phyloP scores from a whole-genome alignment of 1,140 invertebrate species.

The Drosophila teissieri region DNA sequence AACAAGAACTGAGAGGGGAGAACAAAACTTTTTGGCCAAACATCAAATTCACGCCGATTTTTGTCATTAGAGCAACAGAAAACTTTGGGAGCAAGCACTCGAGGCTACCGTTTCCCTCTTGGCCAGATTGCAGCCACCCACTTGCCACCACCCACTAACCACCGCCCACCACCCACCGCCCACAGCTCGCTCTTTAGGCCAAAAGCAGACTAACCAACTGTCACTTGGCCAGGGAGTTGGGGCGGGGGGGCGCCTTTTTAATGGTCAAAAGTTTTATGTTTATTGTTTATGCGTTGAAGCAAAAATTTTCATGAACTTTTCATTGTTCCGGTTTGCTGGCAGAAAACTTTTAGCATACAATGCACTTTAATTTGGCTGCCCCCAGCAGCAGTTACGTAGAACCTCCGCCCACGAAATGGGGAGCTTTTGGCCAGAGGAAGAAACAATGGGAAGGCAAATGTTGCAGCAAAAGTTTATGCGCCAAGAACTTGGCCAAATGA shows the following conservation, averaged over 20 bases:
- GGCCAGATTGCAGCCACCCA: background rate
- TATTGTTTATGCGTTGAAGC: slow-evolving; percentile 81
- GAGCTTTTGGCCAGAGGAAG: slow-evolving; percentile 36
- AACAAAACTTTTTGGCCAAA: slow-evolving; percentile 54
- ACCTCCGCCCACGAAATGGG: background rate
- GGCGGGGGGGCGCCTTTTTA: slow-evolving; percentile 62
- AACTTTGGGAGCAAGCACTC: slow-evolving; percentile 54
- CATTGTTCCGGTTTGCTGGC: slow-evolving; percentile 80
- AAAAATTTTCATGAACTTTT: slow-evolving; percentile 83
- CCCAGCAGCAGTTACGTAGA: slow-evolving; percentile 1
- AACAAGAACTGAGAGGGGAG: slow-evolving; percentile 18
- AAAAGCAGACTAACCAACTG: slow-evolving; percentile 53
- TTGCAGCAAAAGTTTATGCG: slow-evolving; percentile 81
- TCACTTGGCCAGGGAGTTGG: slow-evolving; percentile 39
- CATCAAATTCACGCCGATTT: slow-evolving; percentile 80
- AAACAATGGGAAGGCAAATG: slow-evolving; percentile 77
- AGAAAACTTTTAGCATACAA: slow-evolving; percentile 78
- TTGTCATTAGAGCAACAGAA: slow-evolving; percentile 74
- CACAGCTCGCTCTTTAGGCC: background rate
- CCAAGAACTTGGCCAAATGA: slow-evolving; percentile 77
- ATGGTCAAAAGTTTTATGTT: slow-evolving; percentile 82
- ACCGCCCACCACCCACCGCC: too few species aligned
- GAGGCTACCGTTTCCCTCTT: slow-evolving; percentile 30
- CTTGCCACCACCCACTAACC: background rate
- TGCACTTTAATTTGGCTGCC: slow-evolving; percentile 74